Conservation (phyloP, 2,888 invertebrate genomes). For the Parasteatoda lunata region DNA sequence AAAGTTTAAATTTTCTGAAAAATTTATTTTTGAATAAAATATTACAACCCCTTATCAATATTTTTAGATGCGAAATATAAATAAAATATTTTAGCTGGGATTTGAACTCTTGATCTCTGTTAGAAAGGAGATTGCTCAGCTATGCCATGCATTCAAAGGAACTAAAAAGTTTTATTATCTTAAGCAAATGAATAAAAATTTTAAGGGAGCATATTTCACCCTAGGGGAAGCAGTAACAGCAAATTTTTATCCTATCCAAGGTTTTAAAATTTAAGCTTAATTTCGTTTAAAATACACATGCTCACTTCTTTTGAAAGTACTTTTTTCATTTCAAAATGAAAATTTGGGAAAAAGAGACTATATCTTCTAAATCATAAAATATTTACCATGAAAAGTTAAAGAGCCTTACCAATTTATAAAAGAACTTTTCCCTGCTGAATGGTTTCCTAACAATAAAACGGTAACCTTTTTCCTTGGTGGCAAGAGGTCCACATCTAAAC, state of each 20-base stretch:
- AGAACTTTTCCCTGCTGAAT: constrained; percentile 79
- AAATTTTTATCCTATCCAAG: not conserved
- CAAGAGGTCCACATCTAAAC: constrained; percentile 75
- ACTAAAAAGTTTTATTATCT: not conserved
- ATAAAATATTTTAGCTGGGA: no score
- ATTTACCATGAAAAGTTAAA: not conserved
- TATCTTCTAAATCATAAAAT: no score
- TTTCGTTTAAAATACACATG: not conserved
- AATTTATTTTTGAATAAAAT: no score
- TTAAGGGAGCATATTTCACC: not conserved
- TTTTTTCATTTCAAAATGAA: no score
- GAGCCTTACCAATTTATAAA: constrained; percentile 78
- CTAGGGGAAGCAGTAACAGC: not conserved
- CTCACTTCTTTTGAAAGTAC: no score
- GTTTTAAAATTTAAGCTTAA: not conserved
- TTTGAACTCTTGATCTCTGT: no score
- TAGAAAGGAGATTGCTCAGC: no score
- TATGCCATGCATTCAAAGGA: no score
- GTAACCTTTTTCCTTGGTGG: constrained; percentile 78
- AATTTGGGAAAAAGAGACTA: no score
- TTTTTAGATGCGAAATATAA: no score
- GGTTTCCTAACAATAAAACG: constrained; percentile 78
- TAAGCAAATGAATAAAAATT: not conserved
- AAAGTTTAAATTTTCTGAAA: no score
- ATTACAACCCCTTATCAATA: no score